Base-by-base conservation (phyloP, 2,888 invertebrate genomes). In the Aphelenchoides bicaudatus region DNA sequence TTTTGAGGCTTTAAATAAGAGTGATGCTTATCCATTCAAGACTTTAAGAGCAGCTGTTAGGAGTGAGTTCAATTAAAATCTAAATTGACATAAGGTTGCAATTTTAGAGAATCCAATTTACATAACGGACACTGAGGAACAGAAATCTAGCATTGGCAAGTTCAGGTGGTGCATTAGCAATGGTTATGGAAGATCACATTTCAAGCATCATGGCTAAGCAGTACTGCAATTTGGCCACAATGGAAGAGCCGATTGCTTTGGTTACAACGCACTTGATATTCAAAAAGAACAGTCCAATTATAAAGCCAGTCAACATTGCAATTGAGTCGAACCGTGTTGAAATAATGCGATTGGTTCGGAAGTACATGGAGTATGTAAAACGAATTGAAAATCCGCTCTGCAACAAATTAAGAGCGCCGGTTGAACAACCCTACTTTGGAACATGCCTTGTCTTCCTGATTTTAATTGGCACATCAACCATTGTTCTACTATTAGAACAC, bases 71-170 rank as follows among this genome's bases (percentile, higher is more conserved):
- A n/a, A n/a, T n/a, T n/a, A n/a, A n/a, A n/a, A n/a, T n/a, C n/a
- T n/a, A n/a, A n/a, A n/a, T n/a, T n/a, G n/a, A n/a, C n/a, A n/a
- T n/a, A n/a, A n/a, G n/a, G n/a, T n/a, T n/a, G n/a, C n/a, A n/a
- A n/a, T n/a, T n/a, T n/a, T 6, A n/a, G 43, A 25, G 25, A 43
- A 43, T 43, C 43, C 43, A 43, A 43, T 43, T n/a, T 43, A 43
- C 43, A 6, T 43, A 8, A 25, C 43, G 23, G 16, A 43, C 10
- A 43, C 43, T 8, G 43, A 43, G 25, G 23, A 10, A 19, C 21
- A 43, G 23, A 25, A n/a, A n/a, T n/a, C n/a, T n/a, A n/a, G n/a
- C n/a, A n/a, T n/a, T n/a, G n/a, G n/a, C n/a, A n/a, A n/a, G n/a
- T n/a, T n/a, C n/a, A n/a, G 25, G 25, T 6, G 43, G 43, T 25